Evolutionary conservation across 2,113 vertebrate genomes (phyloP).

Genomic region (Microcebus tavaratra): DNA sequence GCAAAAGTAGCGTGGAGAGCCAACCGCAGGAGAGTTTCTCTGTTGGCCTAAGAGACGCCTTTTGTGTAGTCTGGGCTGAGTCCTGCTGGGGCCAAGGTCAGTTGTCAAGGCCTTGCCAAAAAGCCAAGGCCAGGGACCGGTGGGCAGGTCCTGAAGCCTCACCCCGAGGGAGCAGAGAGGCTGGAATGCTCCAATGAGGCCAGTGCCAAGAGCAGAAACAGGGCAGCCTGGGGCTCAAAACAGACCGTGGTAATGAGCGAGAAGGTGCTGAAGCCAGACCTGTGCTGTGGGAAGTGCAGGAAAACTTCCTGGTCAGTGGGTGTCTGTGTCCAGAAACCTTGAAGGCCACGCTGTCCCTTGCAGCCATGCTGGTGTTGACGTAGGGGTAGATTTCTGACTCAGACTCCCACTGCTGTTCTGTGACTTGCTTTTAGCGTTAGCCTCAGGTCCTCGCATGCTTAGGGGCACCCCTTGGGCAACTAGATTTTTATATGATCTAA

Average conservation of each 20-base stretch:
- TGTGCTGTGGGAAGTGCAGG: neutral
- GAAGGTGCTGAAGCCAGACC: neutral
- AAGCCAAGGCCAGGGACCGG: neutral
- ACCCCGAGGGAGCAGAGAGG: neutral
- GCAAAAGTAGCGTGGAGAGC: neutral
- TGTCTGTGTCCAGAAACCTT: neutral
- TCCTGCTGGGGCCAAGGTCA: neutral
- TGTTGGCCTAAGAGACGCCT: neutral
- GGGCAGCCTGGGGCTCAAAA: neutral
- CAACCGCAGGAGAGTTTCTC: neutral
- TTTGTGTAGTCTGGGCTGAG: neutral
- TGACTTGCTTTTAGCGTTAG: neutral
- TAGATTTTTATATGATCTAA: neutral
- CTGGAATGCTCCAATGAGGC: neutral
- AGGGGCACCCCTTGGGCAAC: neutral
- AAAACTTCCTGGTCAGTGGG: neutral
- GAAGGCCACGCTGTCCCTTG: neutral
- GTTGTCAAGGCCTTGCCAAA: neutral
- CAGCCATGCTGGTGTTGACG: neutral
- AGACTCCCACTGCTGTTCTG: neutral
- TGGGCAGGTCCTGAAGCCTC: neutral
- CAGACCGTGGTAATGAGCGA: neutral
- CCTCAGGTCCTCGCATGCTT: neutral
- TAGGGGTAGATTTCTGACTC: neutral
- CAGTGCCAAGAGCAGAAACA: accelerated